phyloP scores from a whole-genome alignment of 2,113 vertebrate species.

The Camelus bactrianus region DNA sequence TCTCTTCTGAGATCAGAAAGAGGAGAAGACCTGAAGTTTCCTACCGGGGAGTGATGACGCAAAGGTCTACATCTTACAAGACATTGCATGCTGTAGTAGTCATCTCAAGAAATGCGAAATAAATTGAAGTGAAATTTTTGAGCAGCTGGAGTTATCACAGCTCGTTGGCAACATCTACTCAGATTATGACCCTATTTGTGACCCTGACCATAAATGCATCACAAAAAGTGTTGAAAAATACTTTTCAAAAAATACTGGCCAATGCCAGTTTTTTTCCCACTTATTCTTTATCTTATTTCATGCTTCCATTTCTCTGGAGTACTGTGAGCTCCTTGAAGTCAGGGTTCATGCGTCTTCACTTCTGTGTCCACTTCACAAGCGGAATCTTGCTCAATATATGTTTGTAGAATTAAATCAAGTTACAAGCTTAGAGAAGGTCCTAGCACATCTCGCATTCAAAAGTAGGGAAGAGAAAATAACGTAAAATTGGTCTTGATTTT shows the following conservation, averaged over 20 bases:
- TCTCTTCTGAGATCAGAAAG: not conserved
- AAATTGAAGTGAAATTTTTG: slow-evolving; percentile 1
- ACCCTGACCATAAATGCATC: not conserved
- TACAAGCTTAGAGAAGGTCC: not conserved
- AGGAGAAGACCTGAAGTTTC: not conserved
- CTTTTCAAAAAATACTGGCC: not conserved
- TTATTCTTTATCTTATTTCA: not conserved
- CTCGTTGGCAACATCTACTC: not conserved
- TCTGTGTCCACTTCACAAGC: not conserved
- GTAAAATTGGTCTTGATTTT: not conserved
- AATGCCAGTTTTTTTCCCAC: not conserved
- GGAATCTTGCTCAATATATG: not conserved
- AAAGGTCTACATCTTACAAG: not conserved
- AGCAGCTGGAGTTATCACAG: not conserved
- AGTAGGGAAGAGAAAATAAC: not conserved
- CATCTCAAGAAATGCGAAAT: not conserved
- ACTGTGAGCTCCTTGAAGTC: not conserved
- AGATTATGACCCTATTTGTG: not conserved
- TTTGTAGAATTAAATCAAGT: slow-evolving; percentile 2
- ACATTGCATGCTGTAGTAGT: not conserved
- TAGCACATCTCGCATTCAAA: not conserved
- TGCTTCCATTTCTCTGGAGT: not conserved
- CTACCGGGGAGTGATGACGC: not conserved
- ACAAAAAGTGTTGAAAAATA: not conserved
- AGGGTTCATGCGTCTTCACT: not conserved